Percentiles rank a stretch among this genome's conserved stretches.
Conservation (phyloP, 2,113 vertebrate species). For the Sminthopsis crassicaudata region DNA sequence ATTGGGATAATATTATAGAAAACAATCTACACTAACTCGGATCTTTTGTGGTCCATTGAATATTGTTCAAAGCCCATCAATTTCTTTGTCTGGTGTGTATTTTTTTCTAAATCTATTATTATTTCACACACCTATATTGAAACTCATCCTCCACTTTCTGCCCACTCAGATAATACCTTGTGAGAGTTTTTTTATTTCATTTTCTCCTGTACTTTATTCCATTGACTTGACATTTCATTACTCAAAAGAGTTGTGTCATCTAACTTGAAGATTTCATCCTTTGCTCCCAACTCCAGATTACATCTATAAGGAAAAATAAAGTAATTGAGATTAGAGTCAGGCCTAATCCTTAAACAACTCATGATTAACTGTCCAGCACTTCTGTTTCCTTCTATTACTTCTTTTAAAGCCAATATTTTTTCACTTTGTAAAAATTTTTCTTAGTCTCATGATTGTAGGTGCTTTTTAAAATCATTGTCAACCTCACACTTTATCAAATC, state of each 20-base stretch:
- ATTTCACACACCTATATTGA: neutral
- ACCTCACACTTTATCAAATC: constrained; percentile 18
- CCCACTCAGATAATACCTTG: neutral
- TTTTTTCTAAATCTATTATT: constrained; percentile 11
- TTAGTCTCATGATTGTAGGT: neutral
- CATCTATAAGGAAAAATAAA: constrained; percentile 12
- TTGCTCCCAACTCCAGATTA: constrained; percentile 32
- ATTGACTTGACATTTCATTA: constrained; percentile 57
- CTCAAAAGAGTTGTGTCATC: constrained; percentile 50
- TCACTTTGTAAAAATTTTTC: neutral
- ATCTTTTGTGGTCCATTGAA: neutral
- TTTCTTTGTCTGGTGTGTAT: neutral
- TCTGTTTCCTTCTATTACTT: neutral
- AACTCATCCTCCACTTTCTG: constrained; percentile 28
- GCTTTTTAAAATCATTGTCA: neutral
- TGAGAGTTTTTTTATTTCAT: neutral
- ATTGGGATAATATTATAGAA: neutral
- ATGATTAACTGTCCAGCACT: neutral
- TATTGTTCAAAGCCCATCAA: neutral
- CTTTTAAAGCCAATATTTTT: neutral
- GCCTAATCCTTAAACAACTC: neutral
- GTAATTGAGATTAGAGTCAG: neutral
- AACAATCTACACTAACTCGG: neutral
- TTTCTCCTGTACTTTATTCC: constrained; percentile 43
- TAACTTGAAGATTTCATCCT: constrained; percentile 61